A percentile compares a stretch with the other conserved stretches of the same genome.
Evolutionary conservation across 2,797 vertebrate species (phyloP).

Genomic region (Falco biarmicus): DNA sequence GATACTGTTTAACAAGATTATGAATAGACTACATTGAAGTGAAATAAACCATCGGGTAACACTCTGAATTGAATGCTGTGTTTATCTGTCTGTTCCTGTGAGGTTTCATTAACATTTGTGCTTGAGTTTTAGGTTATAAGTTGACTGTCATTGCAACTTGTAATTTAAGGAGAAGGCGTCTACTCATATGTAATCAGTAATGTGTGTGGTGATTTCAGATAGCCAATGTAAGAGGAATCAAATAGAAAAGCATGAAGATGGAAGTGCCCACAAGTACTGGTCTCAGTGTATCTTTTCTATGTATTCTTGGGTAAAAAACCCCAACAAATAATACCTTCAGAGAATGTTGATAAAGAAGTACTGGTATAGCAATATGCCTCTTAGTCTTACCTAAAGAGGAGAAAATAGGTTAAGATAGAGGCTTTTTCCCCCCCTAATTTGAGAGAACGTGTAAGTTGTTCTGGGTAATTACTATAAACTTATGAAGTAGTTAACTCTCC

Average conservation of each 20-base stretch:
- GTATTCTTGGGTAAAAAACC: background rate
- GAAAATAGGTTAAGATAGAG: background rate
- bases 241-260: background rate
- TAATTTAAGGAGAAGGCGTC: background rate
- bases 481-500: background rate
- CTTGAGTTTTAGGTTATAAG: background rate
- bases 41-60: background rate
- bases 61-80: background rate
- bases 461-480: background rate
- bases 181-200: background rate
- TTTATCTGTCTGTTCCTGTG: fast-evolving
- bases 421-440: background rate
- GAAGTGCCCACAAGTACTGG: background rate
- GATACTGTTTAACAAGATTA: background rate
- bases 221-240: background rate
- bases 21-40: background rate
- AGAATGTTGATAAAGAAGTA: background rate
- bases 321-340: background rate
- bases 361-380: background rate
- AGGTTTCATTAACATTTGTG: background rate
- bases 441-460: background rate
- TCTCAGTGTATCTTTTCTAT: background rate
- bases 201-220: background rate
- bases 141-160: background rate
- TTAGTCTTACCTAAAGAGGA: background rate